Conservation (phyloP, 1,140 invertebrate genomes). For the Drosophila athabasca region DNA sequence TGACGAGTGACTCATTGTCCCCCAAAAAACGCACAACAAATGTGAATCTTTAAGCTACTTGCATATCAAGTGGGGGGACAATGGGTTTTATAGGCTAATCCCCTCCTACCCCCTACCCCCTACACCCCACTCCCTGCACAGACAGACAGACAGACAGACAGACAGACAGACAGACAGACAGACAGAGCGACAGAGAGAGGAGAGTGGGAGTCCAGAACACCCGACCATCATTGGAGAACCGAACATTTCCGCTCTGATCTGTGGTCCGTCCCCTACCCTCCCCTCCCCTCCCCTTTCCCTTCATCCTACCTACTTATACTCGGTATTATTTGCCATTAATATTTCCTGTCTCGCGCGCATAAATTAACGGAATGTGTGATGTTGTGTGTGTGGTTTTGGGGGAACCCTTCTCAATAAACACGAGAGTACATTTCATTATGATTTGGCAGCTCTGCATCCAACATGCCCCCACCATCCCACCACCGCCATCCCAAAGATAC, state of each 20-base stretch:
- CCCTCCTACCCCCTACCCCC: neutral
- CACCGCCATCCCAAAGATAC: constrained; percentile 1
- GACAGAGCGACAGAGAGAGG: neutral
- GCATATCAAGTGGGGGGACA: constrained; percentile 25
- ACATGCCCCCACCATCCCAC: neutral
- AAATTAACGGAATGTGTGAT: constrained; percentile 55
- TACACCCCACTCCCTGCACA: no score
- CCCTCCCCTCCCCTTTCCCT: neutral
- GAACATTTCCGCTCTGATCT: constrained; percentile 52
- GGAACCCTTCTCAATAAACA: constrained; percentile 62
- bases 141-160: neutral
- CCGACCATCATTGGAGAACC: constrained; percentile 31
- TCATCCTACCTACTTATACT: constrained; percentile 15
- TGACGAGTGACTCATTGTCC: constrained; percentile 15
- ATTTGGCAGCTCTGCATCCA: constrained; percentile 20
- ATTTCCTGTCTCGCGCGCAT: constrained; percentile 78
- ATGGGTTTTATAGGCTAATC: constrained; percentile 10
- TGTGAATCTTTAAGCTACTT: constrained; percentile 7
- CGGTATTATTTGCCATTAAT: constrained; percentile 66
- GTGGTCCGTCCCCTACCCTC: constrained; percentile 15
- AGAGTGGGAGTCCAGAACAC: neutral
- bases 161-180: no score
- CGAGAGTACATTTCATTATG: constrained; percentile 31
- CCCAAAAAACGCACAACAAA: constrained; percentile 4
- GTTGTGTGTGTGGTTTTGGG: constrained; percentile 29